A percentile compares a stretch with the other conserved stretches of the same genome.
phyloP scores from a whole-genome alignment of 1,140 invertebrate species.

The Cyclargus thomasi region DNA sequence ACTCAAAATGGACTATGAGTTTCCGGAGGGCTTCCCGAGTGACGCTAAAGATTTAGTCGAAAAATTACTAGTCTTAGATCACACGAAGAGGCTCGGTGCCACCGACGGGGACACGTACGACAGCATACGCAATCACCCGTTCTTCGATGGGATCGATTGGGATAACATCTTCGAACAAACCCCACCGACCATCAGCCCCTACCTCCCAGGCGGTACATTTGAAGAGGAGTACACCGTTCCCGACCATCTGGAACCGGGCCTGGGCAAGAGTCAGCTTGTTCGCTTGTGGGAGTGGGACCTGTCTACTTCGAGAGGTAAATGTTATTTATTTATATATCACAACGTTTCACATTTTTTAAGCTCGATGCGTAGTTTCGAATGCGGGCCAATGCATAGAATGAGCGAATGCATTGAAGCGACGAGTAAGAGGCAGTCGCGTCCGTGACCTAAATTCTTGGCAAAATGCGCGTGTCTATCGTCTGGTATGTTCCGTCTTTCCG shows the following conservation, averaged over 20 bases:
- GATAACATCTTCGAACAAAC: conserved; percentile 84
- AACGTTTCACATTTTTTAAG: background rate
- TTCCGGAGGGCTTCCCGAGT: conserved; percentile 92
- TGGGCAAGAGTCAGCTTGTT: conserved; percentile 87
- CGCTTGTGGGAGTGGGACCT: conserved; percentile 84
- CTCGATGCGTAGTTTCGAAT: conserved; percentile 15
- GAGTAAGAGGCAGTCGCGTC: conserved; percentile 49
- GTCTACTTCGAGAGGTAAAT: conserved; percentile 65
- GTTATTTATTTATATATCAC: conserved; percentile 16
- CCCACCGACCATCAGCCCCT: conserved; percentile 90
- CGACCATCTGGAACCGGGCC: conserved; percentile 88
- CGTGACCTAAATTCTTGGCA: conserved; percentile 56
- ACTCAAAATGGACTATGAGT: conserved; percentile 91
- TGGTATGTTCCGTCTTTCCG: conserved; percentile 37
- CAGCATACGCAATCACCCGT: conserved; percentile 88
- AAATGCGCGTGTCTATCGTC: conserved; percentile 44
- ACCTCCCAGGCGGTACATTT: conserved; percentile 85
- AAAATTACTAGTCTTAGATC: conserved; percentile 89
- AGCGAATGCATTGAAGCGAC: conserved; percentile 53
- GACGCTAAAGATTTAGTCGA: conserved; percentile 91
- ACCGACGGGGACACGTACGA: conserved; percentile 85
- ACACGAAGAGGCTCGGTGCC: conserved; percentile 89
- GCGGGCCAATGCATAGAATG: conserved; percentile 32
- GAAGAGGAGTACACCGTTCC: conserved; percentile 84
- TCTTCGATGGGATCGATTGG: conserved; percentile 91